Conservation (phyloP, 1,140 invertebrate genomes). For the Chelonus insularis region DNA sequence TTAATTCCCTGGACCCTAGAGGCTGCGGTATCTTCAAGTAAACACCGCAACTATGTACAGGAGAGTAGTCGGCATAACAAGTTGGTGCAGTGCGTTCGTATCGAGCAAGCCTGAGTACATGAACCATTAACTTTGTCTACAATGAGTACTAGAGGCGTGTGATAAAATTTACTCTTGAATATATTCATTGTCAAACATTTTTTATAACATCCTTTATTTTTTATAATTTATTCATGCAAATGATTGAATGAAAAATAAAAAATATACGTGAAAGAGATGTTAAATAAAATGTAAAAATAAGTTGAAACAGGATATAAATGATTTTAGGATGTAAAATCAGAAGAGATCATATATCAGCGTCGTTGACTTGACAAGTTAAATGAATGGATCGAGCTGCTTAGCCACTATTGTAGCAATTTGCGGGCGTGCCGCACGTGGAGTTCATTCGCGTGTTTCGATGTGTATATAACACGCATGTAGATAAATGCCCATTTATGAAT, state of each 20-base stretch:
- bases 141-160: background rate
- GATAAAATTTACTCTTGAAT: no score
- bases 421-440: background rate
- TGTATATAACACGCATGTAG: background rate
- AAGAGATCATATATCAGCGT: background rate
- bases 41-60: slow-evolving; percentile 15
- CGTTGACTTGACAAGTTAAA: background rate
- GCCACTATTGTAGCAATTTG: background rate
- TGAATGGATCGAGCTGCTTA: background rate
- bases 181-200: no score
- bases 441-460: background rate
- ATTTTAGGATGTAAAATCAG: background rate
- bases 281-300: no score
- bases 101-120: background rate
- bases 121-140: background rate
- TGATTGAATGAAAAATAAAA: no score
- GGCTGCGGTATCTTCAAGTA: slow-evolving; percentile 13
- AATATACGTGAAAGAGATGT: no score
- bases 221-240: no score
- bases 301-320: background rate
- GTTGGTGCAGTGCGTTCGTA: slow-evolving; percentile 1
- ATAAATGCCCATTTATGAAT: no score
- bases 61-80: background rate
- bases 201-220: no score
- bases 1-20: slow-evolving; percentile 7